Evolutionary conservation across 2,797 vertebrate genomes (phyloP).

Genomic region (Cercopithecus hamlyni): DNA sequence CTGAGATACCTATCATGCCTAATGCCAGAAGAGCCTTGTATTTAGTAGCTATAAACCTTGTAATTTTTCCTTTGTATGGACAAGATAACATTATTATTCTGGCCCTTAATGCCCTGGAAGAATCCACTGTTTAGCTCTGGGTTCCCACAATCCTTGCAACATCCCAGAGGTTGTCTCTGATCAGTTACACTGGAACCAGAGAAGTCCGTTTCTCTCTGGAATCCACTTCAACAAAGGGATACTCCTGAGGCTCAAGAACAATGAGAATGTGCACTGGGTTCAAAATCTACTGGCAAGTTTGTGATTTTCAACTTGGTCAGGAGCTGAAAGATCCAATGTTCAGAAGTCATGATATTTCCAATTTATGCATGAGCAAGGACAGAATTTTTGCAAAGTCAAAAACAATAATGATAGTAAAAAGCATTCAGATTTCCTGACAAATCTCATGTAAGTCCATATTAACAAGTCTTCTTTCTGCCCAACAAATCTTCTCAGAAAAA

Average conservation of each 20-base stretch:
- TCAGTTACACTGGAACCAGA: background rate
- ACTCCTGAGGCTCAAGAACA: background rate
- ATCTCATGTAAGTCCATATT: background rate
- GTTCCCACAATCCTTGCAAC: background rate
- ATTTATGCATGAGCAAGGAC: background rate
- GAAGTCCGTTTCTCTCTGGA: background rate
- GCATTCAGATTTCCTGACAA: background rate
- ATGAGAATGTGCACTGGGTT: background rate
- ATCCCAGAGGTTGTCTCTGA: background rate
- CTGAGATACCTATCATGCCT: background rate
- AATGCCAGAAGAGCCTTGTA: background rate
- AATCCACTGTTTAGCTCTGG: background rate
- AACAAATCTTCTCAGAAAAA: background rate
- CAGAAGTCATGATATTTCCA: background rate
- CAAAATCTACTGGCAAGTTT: background rate
- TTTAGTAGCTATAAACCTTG: background rate
- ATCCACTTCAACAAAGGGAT: background rate
- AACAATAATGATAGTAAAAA: background rate
- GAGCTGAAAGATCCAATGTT: background rate
- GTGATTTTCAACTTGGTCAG: background rate
- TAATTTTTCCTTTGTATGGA: background rate
- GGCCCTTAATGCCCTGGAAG: background rate
- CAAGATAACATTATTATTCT: background rate
- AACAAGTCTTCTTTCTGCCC: background rate
- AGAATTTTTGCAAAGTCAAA: background rate